Base-by-base conservation (phyloP, 1,140 invertebrate genomes). In the Cyrtorhinus lividipennis region DNA sequence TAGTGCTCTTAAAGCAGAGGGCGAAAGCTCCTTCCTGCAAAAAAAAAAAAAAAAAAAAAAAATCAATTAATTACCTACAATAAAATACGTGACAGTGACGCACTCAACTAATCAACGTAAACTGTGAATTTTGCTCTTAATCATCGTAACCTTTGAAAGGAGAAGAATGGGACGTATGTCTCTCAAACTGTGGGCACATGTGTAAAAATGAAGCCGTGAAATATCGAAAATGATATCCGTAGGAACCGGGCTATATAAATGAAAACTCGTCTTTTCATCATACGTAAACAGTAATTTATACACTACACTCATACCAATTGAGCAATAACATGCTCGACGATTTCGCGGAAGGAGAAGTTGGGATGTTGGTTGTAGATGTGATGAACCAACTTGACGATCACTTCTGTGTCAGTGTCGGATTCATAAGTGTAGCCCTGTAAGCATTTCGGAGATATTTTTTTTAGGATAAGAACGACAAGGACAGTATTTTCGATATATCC, bases 321-420 rank as follows among this genome's bases (percentile, higher is more conserved):
- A 70, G 94, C 88, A 62, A 98, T 90, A 67, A 90, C 91, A 77
- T 94, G 90, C 73, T 99, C 97, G 38, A 98, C 92, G 2, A 99
- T 77, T 74, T 99, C 90, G 60, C 94, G 83, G 77, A 99, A 99
- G 24, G 86, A 87, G 70, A 92, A 86, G 65, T 82, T 83, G 1
- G 93, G 91, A 77, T 97, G 91, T 65, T 88, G 83, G 46, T 81
- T 79, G 77, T 93, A 93, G 26, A 99, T 79, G 77, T 98, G 95
- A 73, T 95, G 90, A 27, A 98, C 83, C 61, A 99, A 77, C 72
- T 99, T 99, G 15, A 92, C 95, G 74, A 99, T 99, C 13, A 95
- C 85, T 80, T 99, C 97, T 23, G 97, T 99, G 71, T 99, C 97
- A 38, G 97, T 92, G 63, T 99, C 95, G 24, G 95, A 98, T 77